phyloP scores from a whole-genome alignment of 2,797 vertebrate genomes.

The Sebastes taczanowskii region DNA sequence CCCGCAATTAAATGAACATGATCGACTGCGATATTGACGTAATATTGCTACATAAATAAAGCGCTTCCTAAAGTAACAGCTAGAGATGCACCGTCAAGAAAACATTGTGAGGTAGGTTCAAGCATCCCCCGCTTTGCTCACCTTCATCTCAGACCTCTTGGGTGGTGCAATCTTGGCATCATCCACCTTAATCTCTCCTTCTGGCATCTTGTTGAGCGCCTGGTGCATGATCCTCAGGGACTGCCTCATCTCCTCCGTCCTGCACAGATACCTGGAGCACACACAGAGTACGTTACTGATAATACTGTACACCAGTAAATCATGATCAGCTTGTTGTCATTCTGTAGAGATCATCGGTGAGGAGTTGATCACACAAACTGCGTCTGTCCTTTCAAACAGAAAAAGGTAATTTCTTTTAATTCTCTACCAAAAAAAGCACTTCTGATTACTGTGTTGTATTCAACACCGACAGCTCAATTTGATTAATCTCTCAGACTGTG shows the following conservation, averaged over 20 bases:
- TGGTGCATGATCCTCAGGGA: constrained; percentile 91
- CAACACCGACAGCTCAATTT: background rate
- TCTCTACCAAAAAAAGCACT: background rate
- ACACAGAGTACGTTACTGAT: background rate
- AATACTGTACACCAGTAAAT: background rate
- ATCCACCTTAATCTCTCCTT: constrained; percentile 95
- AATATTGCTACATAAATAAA: too few relatives aligned
- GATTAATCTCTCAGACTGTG: background rate
- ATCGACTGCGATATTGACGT: too few relatives aligned
- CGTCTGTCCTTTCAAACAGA: background rate
- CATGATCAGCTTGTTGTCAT: background rate
- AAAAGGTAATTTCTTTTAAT: background rate
- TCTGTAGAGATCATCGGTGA: background rate
- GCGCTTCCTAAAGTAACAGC: too few relatives aligned
- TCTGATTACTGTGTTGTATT: background rate
- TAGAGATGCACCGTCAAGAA: too few relatives aligned
- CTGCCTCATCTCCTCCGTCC: constrained; percentile 97
- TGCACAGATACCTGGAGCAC: constrained; percentile 88
- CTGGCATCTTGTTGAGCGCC: constrained; percentile 95
- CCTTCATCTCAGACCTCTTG: constrained; percentile 98
- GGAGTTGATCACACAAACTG: background rate
- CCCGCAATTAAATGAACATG: too few relatives aligned
- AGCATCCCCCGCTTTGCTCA: constrained; percentile 39
- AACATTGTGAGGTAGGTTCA: too few relatives aligned
- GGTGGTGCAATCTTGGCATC: constrained; percentile 96